Base-by-base conservation (phyloP, 2,113 vertebrate genomes). In the Trichechus manatus region DNA sequence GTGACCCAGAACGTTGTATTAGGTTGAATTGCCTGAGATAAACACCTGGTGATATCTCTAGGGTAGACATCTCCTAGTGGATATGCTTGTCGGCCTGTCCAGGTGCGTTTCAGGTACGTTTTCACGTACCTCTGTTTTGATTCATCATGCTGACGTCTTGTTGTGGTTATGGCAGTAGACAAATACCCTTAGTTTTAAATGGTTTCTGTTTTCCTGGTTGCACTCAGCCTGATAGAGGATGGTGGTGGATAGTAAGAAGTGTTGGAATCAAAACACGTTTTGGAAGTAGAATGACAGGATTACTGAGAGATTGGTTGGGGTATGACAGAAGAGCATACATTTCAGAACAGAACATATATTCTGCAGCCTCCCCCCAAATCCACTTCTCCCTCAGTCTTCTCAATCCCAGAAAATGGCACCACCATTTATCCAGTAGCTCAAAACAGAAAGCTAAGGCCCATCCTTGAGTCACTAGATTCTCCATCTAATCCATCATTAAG, bases 81-180 rank as follows among this genome's bases (percentile, higher is more conserved):
- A 9, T 25, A 3, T 25, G 31, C 77, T 56, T 23, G 1, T 10
- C 15, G 36, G 39, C 50, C 36, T 23, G 33, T 59, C 13, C 17
- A 33, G 64, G 87, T 97, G 42, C 92, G 31, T 97, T 96, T 96
- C 79, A 96, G 96, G 85, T 75, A 33, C 20, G 22, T 75, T 75
- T 95, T 94, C 90, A 64, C 92, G 72, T 75, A 63, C 4, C 11
- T 95, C 85, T 90, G 81, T 94, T 89, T 97, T 29, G 66, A 63
- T 72, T 88, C 10, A 14, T 70, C 39, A 7, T 10, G 5, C 80
- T 66, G 89, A 93, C 53, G 13, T 15, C 53, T 56, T 56, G 53
- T 56, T 56, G 9, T 56, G 11, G 53, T 17, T 56, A 56, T 56
- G 53, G 53, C 13, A 56, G 15, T 56, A 17, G 53, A 56, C 53